Percentiles rank a stretch among this genome's conserved stretches.
Evolutionary conservation across 2,113 vertebrate species (phyloP).

Genomic region (Laticauda laticaudata): DNA sequence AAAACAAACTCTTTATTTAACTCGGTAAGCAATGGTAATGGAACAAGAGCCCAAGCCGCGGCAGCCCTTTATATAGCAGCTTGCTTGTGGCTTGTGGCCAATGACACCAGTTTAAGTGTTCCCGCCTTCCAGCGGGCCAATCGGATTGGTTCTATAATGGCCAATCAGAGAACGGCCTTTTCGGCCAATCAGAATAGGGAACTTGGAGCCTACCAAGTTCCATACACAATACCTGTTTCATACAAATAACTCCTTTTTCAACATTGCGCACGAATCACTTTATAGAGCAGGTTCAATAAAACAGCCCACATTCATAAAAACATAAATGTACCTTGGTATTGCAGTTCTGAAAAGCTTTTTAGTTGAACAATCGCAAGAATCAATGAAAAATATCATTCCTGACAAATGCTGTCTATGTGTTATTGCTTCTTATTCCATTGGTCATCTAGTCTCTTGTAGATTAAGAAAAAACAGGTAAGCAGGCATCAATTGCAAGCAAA

Average conservation of each 20-base stretch:
- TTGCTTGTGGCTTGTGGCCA: too few species aligned
- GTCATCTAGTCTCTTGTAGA: not conserved
- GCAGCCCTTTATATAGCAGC: too few species aligned
- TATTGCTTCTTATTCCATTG: not conserved
- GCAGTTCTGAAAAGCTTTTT: slow-evolving; percentile 50
- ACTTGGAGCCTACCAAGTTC: too few species aligned
- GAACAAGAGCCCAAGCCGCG: too few species aligned
- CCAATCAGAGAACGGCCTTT: too few species aligned
- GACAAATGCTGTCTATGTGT: not conserved
- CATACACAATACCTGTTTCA: too few species aligned
- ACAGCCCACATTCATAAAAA: slow-evolving; percentile 36
- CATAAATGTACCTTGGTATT: slow-evolving; percentile 34
- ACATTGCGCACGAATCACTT: slow-evolving; percentile 23
- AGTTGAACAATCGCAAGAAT: slow-evolving; percentile 28
- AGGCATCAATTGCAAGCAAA: not conserved
- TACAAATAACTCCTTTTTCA: slow-evolving; percentile 18
- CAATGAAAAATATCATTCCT: slow-evolving; percentile 41
- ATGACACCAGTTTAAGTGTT: too few species aligned
- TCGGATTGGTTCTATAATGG: too few species aligned
- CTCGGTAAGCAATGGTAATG: too few species aligned
- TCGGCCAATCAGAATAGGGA: too few species aligned
- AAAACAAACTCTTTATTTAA: too few species aligned
- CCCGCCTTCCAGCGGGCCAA: too few species aligned
- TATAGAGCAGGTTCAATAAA: slow-evolving; percentile 37
- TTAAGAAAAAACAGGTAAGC: not conserved